A percentile compares a stretch with the other conserved stretches of the same genome.
These are phyloP conservation scores for Doryteuthis pealeii DNA, from an alignment of 1,140 invertebrate genomes.

Conservation along the genomic window DNA sequence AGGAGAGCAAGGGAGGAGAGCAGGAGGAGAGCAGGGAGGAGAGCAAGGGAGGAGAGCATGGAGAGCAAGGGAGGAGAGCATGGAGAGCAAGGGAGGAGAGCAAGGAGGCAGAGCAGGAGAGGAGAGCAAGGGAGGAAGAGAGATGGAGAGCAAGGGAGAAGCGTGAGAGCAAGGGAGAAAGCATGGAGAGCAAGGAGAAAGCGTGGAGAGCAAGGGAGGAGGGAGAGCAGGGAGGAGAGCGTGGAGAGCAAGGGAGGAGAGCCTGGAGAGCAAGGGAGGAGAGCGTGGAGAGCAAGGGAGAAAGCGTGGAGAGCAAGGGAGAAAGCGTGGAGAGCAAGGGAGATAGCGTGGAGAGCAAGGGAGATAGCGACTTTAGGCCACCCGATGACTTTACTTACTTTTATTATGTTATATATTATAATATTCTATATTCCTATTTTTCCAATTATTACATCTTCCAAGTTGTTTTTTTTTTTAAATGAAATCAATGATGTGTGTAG, in stretches of 20 bases:
- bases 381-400: no score
- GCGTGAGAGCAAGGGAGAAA: not conserved
- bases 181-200: not conserved
- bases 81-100: conserved; percentile 1
- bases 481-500: no score
- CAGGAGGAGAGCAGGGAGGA: no score
- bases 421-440: no score
- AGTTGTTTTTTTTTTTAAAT: no score
- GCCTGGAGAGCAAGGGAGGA: not conserved
- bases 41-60: no score
- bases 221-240: not conserved
- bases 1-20: no score
- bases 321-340: not conserved
- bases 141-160: not conserved
- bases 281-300: not conserved
- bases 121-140: not conserved
- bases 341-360: not conserved
- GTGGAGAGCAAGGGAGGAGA: not conserved
- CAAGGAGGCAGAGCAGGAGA: no score
- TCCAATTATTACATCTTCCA: no score
- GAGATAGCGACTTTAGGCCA: no score
- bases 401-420: no score
- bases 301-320: not conserved
- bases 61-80: not conserved
- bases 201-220: not conserved